These are phyloP conservation scores for Mesocricetus auratus DNA, from an alignment of 2,113 vertebrate species.

Conservation along the genomic window DNA sequence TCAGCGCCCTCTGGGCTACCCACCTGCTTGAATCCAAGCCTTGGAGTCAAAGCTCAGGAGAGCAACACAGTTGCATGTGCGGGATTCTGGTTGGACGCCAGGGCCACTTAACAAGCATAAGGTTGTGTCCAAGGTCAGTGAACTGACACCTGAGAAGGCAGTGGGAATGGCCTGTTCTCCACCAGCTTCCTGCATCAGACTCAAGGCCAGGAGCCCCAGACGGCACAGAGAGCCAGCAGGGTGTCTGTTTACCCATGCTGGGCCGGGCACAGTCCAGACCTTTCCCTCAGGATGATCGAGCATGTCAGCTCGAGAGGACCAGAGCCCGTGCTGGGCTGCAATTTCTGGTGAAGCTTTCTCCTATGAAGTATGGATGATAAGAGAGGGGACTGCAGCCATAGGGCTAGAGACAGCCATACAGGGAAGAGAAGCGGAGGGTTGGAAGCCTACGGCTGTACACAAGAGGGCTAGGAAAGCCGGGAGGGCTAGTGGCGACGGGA, in stretches of 20 bases:
- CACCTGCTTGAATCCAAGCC: constrained; percentile 32
- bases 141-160: constrained; percentile 62
- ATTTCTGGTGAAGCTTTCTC: not conserved
- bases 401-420: not conserved
- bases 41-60: constrained; percentile 29
- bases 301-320: not conserved
- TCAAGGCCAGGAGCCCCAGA: constrained; percentile 61
- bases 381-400: not conserved
- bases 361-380: not conserved
- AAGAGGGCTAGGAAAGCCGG: not conserved
- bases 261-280: not conserved
- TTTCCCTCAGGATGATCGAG: constrained; percentile 26
- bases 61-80: not conserved
- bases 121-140: constrained; percentile 39
- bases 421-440: not conserved
- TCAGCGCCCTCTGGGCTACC: not conserved
- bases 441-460: not conserved
- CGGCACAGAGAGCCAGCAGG: constrained; percentile 4
- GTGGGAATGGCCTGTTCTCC: constrained; percentile 43
- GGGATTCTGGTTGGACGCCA: not conserved
- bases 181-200: constrained; percentile 34
- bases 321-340: not conserved
- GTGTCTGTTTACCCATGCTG: constrained; percentile 39
- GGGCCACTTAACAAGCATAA: not conserved
- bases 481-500: not conserved